Evolutionary conservation across 30 jellyfish, hydroid and myxozoan species (phyloP), one percentile per base, ranked within the genome.

Genomic region (Nemopilema nomurai): DNA sequence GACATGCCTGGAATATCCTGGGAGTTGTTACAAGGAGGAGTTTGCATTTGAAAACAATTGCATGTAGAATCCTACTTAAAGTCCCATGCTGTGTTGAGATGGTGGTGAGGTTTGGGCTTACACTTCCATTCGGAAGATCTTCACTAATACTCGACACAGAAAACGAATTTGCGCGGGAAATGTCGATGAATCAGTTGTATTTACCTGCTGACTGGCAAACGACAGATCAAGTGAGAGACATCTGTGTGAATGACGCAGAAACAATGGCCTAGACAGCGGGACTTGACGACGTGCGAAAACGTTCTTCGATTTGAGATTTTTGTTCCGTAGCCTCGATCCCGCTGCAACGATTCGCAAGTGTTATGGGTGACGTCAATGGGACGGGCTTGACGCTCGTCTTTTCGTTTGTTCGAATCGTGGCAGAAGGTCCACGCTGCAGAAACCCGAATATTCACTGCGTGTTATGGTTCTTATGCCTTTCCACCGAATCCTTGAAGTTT

Each of bases 131-230:
- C 57, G 57, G 57, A 41, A 41, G 57, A 41, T 41, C 57, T 41
- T 13, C 57, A 41, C 6, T 41, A 13, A 3, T 41, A 41, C 57
- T 41, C 57, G 57, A 41, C 57, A 30, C 71, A 73, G 69, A 77
- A 77, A 77, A 52, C 77, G 65, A 77, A 77, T 77, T 77, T 77
- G 63, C 87, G 87, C 87, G 87, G 87, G 87, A 77, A 76, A 77
- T 51, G 65, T 77, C 87, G 32, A 0, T 28, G n/a, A 0, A 8
- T 51, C 32, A 0, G 26, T 41, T 6, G 13, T 3, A 41, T 41
- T 13, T 41, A 13, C 57, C 6, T 41, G 57, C 13, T 41, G 6
- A 41, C 13, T 41, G 6, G 57, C 57, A 3, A 41, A 13, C 13
- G 30, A 64, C 6, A 25, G 30, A 25, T 21, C 28, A 19, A 25